Evolutionary conservation across 1,140 invertebrate species (phyloP).

Genomic region (Frieseomelitta varia): DNA sequence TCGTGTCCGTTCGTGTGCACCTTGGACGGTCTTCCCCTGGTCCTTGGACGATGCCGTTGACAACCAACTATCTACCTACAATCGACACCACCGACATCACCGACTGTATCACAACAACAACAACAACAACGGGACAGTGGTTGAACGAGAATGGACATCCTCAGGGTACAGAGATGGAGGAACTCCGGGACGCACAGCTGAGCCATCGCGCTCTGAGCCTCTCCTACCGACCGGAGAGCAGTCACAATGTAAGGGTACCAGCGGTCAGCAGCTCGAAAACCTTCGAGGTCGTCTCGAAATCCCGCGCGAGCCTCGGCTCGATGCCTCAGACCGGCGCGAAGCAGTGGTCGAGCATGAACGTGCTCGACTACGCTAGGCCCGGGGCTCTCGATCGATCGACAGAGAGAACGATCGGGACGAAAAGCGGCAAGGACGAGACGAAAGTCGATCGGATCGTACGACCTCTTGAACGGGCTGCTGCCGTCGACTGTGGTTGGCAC

Average conservation of each 20-base stretch:
- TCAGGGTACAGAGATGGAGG: slow-evolving; percentile 54
- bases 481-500: slow-evolving; percentile 68
- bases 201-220: slow-evolving; percentile 66
- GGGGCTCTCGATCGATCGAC: background rate
- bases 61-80: slow-evolving; percentile 3
- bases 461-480: slow-evolving; percentile 65
- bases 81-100: slow-evolving; percentile 23
- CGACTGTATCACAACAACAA: background rate
- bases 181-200: slow-evolving; percentile 33
- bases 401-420: slow-evolving; percentile 26
- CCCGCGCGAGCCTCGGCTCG: slow-evolving; percentile 24
- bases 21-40: slow-evolving; percentile 43
- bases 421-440: background rate
- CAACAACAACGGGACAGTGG: slow-evolving; percentile 69
- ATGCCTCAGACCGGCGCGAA: background rate
- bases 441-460: slow-evolving; percentile 67
- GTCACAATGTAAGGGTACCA: slow-evolving; percentile 72
- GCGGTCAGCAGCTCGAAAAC: slow-evolving; percentile 61
- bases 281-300: slow-evolving; percentile 56
- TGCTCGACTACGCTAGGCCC: slow-evolving; percentile 16
- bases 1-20: slow-evolving; percentile 57
- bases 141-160: slow-evolving; percentile 76
- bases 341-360: slow-evolving; percentile 26
- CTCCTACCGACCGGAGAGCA: slow-evolving; percentile 72
- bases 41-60: slow-evolving; percentile 12